Evolutionary conservation across 2,888 invertebrate genomes (phyloP).

Genomic region (Acrobasis suavella): DNA sequence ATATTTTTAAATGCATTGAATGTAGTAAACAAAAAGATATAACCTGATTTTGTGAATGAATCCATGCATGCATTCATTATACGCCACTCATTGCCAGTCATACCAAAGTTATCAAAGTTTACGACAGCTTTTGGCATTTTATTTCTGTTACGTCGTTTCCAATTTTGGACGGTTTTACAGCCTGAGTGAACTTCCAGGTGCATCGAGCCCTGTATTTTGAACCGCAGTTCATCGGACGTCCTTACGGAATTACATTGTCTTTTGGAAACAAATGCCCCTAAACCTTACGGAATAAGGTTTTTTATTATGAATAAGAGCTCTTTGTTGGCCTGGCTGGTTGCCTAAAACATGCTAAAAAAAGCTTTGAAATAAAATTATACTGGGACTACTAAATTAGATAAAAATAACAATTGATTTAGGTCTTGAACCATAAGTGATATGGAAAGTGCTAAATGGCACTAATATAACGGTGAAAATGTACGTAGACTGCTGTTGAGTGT

Average conservation of each 20-base stretch:
- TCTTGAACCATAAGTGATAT: too few species aligned
- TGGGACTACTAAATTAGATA: too few species aligned
- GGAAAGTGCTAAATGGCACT: too few species aligned
- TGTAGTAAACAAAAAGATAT: not conserved
- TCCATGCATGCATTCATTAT: not conserved
- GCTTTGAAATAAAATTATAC: too few species aligned
- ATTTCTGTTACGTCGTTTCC: constrained; percentile 15
- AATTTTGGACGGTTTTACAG: constrained; percentile 13
- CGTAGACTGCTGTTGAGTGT: too few species aligned
- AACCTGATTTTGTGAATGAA: not conserved
- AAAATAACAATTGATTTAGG: too few species aligned
- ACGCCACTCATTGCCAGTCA: constrained; percentile 8
- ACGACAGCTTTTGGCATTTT: constrained; percentile 13
- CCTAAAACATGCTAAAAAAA: too few species aligned
- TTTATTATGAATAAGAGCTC: too few species aligned
- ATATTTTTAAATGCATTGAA: too few species aligned
- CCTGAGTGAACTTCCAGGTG: constrained; percentile 16
- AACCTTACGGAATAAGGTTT: too few species aligned
- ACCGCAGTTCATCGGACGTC: constrained; percentile 2
- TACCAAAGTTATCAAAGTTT: constrained; percentile 19
- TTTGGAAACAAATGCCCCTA: not conserved
- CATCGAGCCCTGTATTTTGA: constrained; percentile 5
- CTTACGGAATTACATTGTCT: not conserved
- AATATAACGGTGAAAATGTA: too few species aligned
- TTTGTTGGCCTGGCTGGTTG: too few species aligned